Evolutionary conservation across 37 sponge, comb jelly and placozoan species (phyloP).

Genomic region (Halichondria panicea): DNA sequence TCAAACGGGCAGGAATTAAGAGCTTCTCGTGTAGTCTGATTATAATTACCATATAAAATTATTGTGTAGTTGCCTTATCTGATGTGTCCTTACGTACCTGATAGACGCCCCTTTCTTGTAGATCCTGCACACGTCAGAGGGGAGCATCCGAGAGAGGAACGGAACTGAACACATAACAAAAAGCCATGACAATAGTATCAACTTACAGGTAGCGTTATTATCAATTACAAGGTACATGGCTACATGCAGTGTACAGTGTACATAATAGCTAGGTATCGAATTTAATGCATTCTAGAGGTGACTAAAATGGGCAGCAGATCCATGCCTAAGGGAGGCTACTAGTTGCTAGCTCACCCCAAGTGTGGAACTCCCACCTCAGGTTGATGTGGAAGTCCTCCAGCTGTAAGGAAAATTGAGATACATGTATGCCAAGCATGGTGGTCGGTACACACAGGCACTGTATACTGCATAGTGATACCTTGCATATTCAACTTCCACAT

Average conservation of each 20-base stretch:
- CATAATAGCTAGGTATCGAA: no score
- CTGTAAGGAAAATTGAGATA: conserved; percentile 29
- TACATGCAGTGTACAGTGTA: no score
- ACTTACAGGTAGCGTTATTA: background rate
- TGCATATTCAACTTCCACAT: background rate
- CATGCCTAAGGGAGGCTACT: no score
- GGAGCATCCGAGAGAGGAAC: conserved; percentile 79
- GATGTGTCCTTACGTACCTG: conserved; percentile 37
- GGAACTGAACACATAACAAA: conserved; percentile 67
- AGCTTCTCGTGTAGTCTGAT: no score
- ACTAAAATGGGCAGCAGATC: no score
- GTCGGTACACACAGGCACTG: background rate
- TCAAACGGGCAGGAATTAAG: no score
- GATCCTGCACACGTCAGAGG: conserved; percentile 82
- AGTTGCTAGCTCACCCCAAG: conserved; percentile 39
- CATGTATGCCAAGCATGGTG: background rate
- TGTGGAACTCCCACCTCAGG: conserved; percentile 85
- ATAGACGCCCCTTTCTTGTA: conserved; percentile 75
- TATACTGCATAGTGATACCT: no score
- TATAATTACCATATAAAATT: no score
- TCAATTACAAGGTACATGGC: background rate
- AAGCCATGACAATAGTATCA: background rate
- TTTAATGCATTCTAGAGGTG: no score
- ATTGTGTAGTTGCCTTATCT: no score
- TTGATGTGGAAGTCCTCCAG: conserved; percentile 87